These are phyloP conservation scores for Loxodonta africana DNA, from an alignment of 2,113 vertebrate species.

Conservation along the genomic window DNA sequence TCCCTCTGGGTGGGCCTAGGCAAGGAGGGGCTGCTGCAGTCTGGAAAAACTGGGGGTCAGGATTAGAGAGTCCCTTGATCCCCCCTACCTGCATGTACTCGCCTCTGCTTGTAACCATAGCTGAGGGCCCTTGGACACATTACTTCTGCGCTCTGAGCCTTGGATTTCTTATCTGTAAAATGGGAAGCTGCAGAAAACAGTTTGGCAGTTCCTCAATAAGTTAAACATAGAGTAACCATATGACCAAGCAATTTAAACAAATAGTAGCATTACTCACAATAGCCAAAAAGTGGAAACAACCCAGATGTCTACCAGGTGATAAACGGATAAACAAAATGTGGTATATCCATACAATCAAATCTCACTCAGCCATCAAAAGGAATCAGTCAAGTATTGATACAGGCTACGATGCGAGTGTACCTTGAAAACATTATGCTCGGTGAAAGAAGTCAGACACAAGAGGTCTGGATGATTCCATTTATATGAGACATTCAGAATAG, in stretches of 20 bases:
- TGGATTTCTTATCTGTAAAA: background rate
- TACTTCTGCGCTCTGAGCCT: background rate
- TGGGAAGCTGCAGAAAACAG: background rate
- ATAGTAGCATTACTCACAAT: background rate
- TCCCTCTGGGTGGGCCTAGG: background rate
- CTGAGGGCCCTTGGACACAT: background rate
- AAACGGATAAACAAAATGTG: background rate
- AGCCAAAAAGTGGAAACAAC: background rate
- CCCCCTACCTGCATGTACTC: background rate
- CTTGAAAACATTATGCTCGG: background rate
- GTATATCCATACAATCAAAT: background rate
- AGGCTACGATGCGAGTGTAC: background rate
- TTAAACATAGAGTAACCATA: background rate
- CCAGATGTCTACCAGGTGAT: background rate
- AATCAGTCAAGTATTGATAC: background rate
- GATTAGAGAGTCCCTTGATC: background rate
- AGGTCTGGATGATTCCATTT: background rate
- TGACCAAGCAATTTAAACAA: background rate
- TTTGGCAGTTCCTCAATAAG: background rate
- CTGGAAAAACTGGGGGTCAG: background rate
- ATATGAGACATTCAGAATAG: background rate
- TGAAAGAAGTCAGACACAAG: background rate
- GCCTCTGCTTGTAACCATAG: background rate
- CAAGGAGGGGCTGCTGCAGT: background rate
- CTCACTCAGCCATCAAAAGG: background rate